Percentiles rank a stretch among this genome's conserved stretches.
These are phyloP conservation scores for Lamellibrachia columna DNA, from an alignment of 2,888 invertebrate species.

Conservation along the genomic window DNA sequence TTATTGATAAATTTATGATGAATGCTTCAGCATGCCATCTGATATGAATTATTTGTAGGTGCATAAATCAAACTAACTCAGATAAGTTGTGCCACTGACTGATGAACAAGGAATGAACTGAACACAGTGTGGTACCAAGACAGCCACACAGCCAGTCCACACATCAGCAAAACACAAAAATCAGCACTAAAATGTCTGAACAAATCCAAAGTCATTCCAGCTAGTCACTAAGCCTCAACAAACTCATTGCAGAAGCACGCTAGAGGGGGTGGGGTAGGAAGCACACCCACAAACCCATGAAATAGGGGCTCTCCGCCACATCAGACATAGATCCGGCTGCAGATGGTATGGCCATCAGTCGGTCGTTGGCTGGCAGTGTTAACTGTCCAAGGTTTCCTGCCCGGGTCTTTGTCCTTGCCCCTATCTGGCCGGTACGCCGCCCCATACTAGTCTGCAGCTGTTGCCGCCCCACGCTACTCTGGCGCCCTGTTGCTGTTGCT, in stretches of 20 bases:
- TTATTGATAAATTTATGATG: too few species aligned
- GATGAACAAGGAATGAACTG: background rate
- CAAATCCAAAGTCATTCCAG: background rate
- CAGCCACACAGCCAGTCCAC: background rate
- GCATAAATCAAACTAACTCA: background rate
- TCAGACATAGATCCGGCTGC: background rate
- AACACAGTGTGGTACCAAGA: background rate
- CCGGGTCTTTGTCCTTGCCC: background rate
- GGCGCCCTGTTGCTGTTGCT: background rate
- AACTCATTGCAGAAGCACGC: background rate
- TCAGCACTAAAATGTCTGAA: background rate
- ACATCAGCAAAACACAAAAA: background rate
- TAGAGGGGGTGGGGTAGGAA: background rate
- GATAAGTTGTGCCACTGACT: background rate
- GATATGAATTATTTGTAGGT: too few species aligned
- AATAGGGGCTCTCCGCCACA: background rate
- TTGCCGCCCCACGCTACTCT: background rate
- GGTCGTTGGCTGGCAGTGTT: background rate
- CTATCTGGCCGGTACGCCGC: background rate
- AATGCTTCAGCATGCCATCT: too few species aligned
- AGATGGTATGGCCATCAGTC: background rate
- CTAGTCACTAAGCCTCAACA: background rate
- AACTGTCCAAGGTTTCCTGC: background rate
- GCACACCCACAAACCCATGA: background rate
- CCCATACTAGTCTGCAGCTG: background rate